Conservation (phyloP, 2,888 invertebrate species). For the Syritta pipiens region DNA sequence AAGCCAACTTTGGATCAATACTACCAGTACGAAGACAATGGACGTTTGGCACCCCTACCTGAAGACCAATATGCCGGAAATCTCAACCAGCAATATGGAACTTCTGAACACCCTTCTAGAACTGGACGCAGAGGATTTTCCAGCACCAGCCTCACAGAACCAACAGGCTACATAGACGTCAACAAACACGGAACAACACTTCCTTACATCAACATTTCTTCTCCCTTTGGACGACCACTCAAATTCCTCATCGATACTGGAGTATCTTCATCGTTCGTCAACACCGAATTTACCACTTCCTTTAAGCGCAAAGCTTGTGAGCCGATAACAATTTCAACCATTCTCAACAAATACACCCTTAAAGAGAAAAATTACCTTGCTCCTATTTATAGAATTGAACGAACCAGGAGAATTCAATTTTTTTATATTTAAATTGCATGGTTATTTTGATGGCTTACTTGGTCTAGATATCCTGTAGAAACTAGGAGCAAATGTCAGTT, state of each 20-base stretch:
- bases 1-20: background rate
- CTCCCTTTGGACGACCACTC: conserved; percentile 45
- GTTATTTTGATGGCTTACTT: no score
- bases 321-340: no score
- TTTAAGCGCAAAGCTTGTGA: background rate
- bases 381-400: no score
- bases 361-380: no score
- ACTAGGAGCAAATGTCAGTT: no score
- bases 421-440: no score
- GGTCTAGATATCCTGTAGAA: no score
- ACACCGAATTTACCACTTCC: conserved; percentile 10
- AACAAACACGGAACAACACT: conserved; percentile 28
- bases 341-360: no score
- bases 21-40: background rate
- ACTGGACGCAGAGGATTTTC: conserved; percentile 17
- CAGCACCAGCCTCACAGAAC: conserved; percentile 1
- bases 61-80: background rate
- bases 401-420: no score
- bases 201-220: conserved; percentile 48
- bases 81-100: background rate
- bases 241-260: conserved; percentile 40
- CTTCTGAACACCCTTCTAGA: background rate
- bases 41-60: background rate
- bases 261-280: conserved; percentile 30
- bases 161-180: conserved; percentile 29